Conservation (phyloP, 2,888 invertebrate genomes). For the Hirtodrosophila confusa region DNA sequence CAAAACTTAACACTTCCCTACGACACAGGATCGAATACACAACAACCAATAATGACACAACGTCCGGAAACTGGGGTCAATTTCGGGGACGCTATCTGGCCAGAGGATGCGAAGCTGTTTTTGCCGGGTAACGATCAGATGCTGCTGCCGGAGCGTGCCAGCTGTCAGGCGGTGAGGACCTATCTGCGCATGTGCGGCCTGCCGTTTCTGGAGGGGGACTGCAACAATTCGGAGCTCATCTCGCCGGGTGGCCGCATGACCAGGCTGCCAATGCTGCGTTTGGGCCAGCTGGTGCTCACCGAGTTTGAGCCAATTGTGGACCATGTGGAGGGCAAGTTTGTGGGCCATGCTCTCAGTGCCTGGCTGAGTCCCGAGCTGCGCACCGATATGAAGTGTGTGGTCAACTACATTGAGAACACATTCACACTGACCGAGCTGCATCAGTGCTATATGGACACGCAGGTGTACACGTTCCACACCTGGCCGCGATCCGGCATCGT, state of each 20-base stretch:
- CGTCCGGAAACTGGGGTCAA: too few relatives aligned
- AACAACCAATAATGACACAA: too few relatives aligned
- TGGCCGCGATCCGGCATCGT: slow-evolving; percentile 92
- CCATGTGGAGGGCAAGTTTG: slow-evolving; percentile 92
- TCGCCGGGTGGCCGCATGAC: slow-evolving; percentile 91
- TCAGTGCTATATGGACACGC: slow-evolving; percentile 92
- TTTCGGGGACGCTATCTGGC: slow-evolving; percentile 86
- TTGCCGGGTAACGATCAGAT: slow-evolving; percentile 96
- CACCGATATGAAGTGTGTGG: slow-evolving; percentile 95
- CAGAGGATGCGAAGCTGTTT: slow-evolving; percentile 91
- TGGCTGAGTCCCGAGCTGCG: slow-evolving; percentile 89
- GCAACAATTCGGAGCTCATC: slow-evolving; percentile 97
- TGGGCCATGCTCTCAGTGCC: slow-evolving; percentile 86
- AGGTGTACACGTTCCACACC: slow-evolving; percentile 91
- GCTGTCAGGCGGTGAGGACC: slow-evolving; percentile 95
- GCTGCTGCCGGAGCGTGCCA: slow-evolving; percentile 95
- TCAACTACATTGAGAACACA: slow-evolving; percentile 93
- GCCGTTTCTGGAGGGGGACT: slow-evolving; percentile 90
- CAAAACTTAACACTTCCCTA: too few relatives aligned
- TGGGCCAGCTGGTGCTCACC: slow-evolving; percentile 91
- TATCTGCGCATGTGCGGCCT: slow-evolving; percentile 95
- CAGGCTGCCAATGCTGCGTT: slow-evolving; percentile 94
- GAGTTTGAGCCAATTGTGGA: slow-evolving; percentile 95
- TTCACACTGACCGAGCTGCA: slow-evolving; percentile 94
- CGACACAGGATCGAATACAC: too few relatives aligned